Base-by-base conservation (phyloP, 2,888 invertebrate species). In the Pterostichus niger region DNA sequence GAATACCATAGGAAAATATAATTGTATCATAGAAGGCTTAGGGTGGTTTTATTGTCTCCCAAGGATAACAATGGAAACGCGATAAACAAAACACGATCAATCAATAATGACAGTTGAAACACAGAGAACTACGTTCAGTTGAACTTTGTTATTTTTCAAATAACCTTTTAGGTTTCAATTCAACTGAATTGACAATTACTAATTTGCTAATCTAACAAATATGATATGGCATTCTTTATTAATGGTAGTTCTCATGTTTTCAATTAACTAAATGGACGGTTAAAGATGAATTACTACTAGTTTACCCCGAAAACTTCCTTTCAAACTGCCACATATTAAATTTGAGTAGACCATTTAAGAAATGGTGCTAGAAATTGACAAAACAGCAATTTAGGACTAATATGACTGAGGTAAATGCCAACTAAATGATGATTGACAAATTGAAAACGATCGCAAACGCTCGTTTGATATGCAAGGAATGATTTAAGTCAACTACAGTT, bases 381-480 rank as follows among this genome's bases (percentile, higher is more conserved):
- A 24, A 7, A 40, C 40, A 40, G 40, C 6, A 40, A 40, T 40
- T 5, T 40, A 40, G 9, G 54, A 56, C 9, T 15, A 33, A 31
- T 61, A 31, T 11, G 17, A 35, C 13, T n/a, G 35, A 35, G 64
- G 52, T 13, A 52, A 52, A 40, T 40, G 40, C 24, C 24, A 40
- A 40, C 40, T 40, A 40, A 6, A 40, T 40, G 40, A 40, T 9
- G 40, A 9, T 9, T 40, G 40, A 40, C 24, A 54, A 54, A 15
- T 54, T 54, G 7, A 9, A 15, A 54, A 54, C 54, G 54, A 59
- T 10, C 24, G 24, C 7, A 56, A 52, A 13, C 6, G 40, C 6
- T 44, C 68, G 15, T 24, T 10, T 81, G 81, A 81, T 81, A 73
- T 81, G 81, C 73, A 80, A 73, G 81, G 81, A 81, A 81, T 81